A percentile compares a stretch with the other conserved stretches of the same genome.
Conservation (phyloP, 2,797 vertebrate genomes). For the Brotogeris chrysoptera region DNA sequence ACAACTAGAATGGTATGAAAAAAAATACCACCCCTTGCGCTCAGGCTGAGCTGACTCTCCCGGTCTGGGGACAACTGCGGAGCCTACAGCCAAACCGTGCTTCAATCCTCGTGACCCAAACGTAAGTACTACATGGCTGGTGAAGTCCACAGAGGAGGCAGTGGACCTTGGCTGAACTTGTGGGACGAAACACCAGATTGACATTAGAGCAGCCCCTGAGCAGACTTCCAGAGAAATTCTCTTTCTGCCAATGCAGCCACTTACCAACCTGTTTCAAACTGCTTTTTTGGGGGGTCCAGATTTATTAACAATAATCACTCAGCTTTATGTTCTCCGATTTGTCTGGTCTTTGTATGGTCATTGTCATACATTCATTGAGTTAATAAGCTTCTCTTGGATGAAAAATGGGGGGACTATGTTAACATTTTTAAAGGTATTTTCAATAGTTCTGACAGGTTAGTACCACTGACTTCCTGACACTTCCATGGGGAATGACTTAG, state of each 20-base stretch:
- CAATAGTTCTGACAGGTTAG: not conserved
- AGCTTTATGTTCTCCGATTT: not conserved
- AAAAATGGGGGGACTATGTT: not conserved
- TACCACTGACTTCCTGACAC: not conserved
- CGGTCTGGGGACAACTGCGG: not conserved
- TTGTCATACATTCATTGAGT: not conserved
- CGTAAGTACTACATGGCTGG: not conserved
- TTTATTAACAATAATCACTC: not conserved
- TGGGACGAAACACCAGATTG: not conserved
- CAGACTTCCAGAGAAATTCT: not conserved
- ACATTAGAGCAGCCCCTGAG: not conserved
- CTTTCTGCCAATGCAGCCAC: not conserved
- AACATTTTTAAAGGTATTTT: not conserved
- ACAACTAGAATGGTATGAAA: not conserved
- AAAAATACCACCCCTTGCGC: not conserved
- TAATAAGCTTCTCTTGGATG: not conserved
- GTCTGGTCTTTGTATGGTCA: not conserved
- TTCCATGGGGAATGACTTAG: not conserved
- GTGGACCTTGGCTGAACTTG: not conserved
- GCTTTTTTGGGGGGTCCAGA: not conserved
- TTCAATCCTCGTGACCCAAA: not conserved
- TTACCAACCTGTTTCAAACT: not conserved
- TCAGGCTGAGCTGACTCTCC: not conserved
- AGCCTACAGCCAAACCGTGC: not conserved
- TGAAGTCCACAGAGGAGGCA: not conserved